Conservation (phyloP, 1,140 invertebrate genomes). For the Mya arenaria region DNA sequence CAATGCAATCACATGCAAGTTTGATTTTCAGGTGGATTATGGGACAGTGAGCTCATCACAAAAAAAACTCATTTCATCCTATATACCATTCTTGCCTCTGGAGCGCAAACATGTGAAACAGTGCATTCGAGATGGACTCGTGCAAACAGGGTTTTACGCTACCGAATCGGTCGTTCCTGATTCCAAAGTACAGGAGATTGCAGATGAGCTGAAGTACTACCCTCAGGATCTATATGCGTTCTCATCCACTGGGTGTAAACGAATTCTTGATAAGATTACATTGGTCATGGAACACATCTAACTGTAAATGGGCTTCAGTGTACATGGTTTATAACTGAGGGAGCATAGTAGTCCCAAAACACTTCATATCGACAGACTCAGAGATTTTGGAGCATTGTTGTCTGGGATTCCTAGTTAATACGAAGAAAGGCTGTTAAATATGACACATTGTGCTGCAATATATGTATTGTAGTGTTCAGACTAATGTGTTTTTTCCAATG, state of each 20-base stretch:
- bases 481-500: no score
- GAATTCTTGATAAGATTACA: constrained; percentile 65
- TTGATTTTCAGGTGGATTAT: constrained; percentile 62
- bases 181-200: constrained; percentile 50
- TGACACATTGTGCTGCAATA: no score
- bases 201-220: constrained; percentile 58
- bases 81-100: constrained; percentile 95
- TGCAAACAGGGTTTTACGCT: constrained; percentile 51
- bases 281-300: constrained; percentile 58
- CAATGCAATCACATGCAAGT: no score
- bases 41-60: constrained; percentile 86
- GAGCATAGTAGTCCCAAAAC: no score
- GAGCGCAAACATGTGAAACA: constrained; percentile 90
- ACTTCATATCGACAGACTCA: no score
- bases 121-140: constrained; percentile 85
- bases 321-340: no score
- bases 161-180: constrained; percentile 15
- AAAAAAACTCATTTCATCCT: constrained; percentile 93
- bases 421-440: no score
- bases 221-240: constrained; percentile 57
- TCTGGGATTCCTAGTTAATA: no score
- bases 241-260: constrained; percentile 68
- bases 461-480: no score
- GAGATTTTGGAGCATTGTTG: no score
- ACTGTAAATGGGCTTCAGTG: no score